Evolutionary conservation across 2,113 vertebrate genomes (phyloP).

Genomic region (Glaucidium brasilianum): DNA sequence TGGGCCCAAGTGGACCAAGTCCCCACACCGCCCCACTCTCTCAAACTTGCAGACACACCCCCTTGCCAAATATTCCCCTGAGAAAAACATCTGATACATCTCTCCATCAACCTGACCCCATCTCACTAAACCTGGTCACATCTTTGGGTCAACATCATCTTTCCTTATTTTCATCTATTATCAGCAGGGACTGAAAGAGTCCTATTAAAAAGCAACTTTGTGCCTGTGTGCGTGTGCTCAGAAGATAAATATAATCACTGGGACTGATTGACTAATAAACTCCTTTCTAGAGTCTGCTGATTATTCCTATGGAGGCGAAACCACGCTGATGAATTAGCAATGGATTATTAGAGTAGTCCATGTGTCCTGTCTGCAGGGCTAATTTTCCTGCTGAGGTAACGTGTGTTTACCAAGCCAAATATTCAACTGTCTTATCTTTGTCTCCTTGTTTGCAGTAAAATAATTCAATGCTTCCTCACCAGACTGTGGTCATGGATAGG

Average conservation of each 20-base stretch:
- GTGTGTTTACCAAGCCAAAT: background rate
- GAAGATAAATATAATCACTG: slow-evolving; percentile 43
- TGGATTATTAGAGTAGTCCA: background rate
- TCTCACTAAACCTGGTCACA: background rate
- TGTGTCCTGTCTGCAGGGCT: background rate
- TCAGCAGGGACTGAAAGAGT: background rate
- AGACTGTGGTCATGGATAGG: background rate
- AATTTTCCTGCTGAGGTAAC: background rate
- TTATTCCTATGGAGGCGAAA: background rate
- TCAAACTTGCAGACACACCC: background rate
- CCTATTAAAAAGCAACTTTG: background rate
- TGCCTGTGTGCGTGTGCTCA: background rate
- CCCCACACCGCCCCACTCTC: accelerated
- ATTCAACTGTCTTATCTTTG: background rate
- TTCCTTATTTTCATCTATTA: background rate
- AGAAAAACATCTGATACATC: background rate
- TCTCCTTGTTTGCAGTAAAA: background rate
- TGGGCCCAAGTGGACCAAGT: background rate
- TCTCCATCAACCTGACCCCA: accelerated
- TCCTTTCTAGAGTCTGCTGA: slow-evolving; percentile 28
- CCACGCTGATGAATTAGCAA: slow-evolving; percentile 34
- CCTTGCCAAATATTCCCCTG: background rate
- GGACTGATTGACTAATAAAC: background rate
- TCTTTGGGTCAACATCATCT: background rate
- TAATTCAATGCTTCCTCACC: background rate